These are phyloP conservation scores for Syngnathus floridae DNA, from an alignment of 2,113 vertebrate species.

Conservation along the genomic window DNA sequence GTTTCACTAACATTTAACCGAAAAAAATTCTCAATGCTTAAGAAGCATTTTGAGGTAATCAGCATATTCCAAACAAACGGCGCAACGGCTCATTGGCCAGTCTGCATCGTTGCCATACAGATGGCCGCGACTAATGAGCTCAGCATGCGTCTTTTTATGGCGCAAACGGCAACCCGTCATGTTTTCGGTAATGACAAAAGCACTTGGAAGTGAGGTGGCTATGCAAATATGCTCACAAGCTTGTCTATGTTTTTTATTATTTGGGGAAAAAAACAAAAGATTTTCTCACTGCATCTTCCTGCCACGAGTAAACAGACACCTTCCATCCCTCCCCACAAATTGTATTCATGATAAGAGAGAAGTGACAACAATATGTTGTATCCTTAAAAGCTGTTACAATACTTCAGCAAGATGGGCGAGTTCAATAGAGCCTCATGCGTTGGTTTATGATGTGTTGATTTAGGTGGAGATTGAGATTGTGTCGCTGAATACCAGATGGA, in stretches of 20 bases:
- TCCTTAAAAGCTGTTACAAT: conserved; percentile 65
- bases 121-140: conserved; percentile 73
- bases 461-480: conserved; percentile 71
- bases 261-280: conserved; percentile 15
- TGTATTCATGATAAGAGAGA: conserved; percentile 61
- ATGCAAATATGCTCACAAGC: conserved; percentile 53
- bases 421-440: conserved; percentile 72
- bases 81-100: conserved; percentile 55
- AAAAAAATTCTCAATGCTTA: conserved; percentile 12
- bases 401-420: conserved; percentile 61
- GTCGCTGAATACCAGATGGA: conserved; percentile 72
- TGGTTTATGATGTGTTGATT: conserved; percentile 75
- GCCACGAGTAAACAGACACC: conserved; percentile 55
- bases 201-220: conserved; percentile 45
- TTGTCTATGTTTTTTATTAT: conserved; percentile 45
- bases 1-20: not conserved
- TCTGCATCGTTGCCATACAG: conserved; percentile 66
- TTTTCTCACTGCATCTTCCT: conserved; percentile 14
- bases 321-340: conserved; percentile 51
- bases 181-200: conserved; percentile 56
- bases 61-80: conserved; percentile 45
- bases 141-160: conserved; percentile 61
- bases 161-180: conserved; percentile 53
- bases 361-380: conserved; percentile 65
- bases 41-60: conserved; percentile 33